Base-by-base conservation (phyloP, 2,113 vertebrate genomes). In the Sylvietta virens region DNA sequence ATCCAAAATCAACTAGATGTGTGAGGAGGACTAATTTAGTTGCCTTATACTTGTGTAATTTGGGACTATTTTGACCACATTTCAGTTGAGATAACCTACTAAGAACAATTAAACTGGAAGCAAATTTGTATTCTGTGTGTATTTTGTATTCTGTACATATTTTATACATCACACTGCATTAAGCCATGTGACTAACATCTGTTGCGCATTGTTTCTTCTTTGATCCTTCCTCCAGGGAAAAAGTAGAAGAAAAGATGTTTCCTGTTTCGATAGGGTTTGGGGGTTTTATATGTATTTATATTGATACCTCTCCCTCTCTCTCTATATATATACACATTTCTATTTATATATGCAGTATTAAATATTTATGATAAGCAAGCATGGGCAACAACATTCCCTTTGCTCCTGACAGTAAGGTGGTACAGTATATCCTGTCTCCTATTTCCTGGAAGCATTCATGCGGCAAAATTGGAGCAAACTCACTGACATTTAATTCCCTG, bases 1-100 rank as follows among this genome's bases (percentile, higher is more conserved):
- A 88, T 90, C 67, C 96, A 97, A 96, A 97, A 97, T 94, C 96
- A 97, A 94, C 51, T 37, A 56, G 69, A 82, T 66, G 15, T 79
- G 77, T 86, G 66, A 94, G 74, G 71, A 91, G 30, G 22, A 72
- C 27, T 80, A 48, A 67, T 79, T 78, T 39, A 18, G 7, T 54
- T 76, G 37, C 69, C 9, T 84, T n/a, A 39, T 6, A 64, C 9
- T 74, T 88, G 47, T 67, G 56, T 65, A 60, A 74, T 88, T 62
- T 64, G 37, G 26, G n/a, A 71, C 28, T 73, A 54, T 42, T 72
- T 50, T 73, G 42, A 79, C 15, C 27, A 78, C 40, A 74, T 56
- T 85, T 71, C 48, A 86, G n/a, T 31, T 62, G 53, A 86, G 40
- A 19, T 73, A 28, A 69, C 64, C 44, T 78, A 71, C 50, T 81